These are phyloP conservation scores for Sphaeridia pumilis DNA, from an alignment of 2,888 invertebrate genomes.

Conservation along the genomic window DNA sequence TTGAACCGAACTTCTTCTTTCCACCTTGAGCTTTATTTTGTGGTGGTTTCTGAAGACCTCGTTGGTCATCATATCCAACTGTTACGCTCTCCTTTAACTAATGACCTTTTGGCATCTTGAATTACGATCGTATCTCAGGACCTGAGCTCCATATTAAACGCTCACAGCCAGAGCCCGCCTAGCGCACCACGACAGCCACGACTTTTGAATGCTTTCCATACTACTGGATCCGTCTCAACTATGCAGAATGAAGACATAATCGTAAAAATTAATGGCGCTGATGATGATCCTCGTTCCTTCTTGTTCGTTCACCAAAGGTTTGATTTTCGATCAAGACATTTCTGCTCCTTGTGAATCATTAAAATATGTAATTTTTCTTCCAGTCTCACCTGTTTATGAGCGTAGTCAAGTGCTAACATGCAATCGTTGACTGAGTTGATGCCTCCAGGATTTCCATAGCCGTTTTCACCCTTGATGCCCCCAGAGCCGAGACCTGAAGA, in stretches of 20 bases:
- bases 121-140: too few relatives aligned
- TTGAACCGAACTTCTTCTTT: too few relatives aligned
- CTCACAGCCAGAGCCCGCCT: too few relatives aligned
- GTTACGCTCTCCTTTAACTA: too few relatives aligned
- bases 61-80: too few relatives aligned
- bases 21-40: too few relatives aligned
- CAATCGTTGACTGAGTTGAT: constrained; percentile 47
- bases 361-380: too few relatives aligned
- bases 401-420: constrained; percentile 57
- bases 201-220: neutral
- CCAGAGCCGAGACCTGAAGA: constrained; percentile 9
- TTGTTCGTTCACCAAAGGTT: neutral
- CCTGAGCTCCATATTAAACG: too few relatives aligned
- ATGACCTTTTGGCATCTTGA: too few relatives aligned
- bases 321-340: neutral
- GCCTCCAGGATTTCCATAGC: constrained; percentile 20
- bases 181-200: too few relatives aligned
- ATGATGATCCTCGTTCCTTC: neutral
- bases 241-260: neutral
- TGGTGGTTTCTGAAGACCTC: too few relatives aligned
- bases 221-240: neutral
- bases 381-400: constrained; percentile 51
- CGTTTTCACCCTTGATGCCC: constrained; percentile 37
- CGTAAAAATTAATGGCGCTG: constrained; percentile 1
- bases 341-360: too few relatives aligned